These are phyloP conservation scores for Aurelia aurita complex sp. Pacific DNA, from an alignment of 30 jellyfish, hydroid and myxozoan species.

Conservation along the genomic window DNA sequence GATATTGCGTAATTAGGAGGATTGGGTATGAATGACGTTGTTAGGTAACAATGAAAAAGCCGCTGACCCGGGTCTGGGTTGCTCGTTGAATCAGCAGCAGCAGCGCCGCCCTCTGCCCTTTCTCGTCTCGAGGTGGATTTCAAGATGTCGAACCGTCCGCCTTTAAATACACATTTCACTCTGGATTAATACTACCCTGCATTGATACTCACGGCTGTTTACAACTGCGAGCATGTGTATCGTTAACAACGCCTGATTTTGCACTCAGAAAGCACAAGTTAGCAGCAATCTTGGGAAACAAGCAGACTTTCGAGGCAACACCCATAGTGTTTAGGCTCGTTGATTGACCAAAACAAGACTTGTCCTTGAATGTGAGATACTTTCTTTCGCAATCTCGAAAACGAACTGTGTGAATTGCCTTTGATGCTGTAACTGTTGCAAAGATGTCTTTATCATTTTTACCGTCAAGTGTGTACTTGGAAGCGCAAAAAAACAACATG, in stretches of 20 bases:
- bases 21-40: slow-evolving; percentile 70
- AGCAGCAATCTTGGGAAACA: not conserved
- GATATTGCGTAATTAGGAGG: not conserved
- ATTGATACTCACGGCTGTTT: no score
- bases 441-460: slow-evolving; percentile 75
- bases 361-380: not conserved
- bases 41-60: slow-evolving; percentile 59
- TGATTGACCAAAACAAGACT: not conserved
- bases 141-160: no score
- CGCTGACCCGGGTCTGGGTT: slow-evolving; percentile 65
- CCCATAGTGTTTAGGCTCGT: not conserved
- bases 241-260: not conserved
- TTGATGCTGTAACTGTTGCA: not conserved
- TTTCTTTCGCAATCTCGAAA: not conserved
- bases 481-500: slow-evolving; percentile 80
- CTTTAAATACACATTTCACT: no score
- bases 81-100: slow-evolving; percentile 1
- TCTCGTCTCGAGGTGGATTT: no score
- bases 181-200: no score
- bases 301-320: not conserved
- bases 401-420: not conserved
- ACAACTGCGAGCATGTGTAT: not conserved
- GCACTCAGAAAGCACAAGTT: no score
- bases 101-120: slow-evolving; percentile 34
- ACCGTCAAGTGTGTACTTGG: slow-evolving; percentile 85